A percentile compares a stretch with the other conserved stretches of the same genome.
phyloP scores from a whole-genome alignment of 2,797 vertebrate genomes.

The Melopsittacus undulatus region DNA sequence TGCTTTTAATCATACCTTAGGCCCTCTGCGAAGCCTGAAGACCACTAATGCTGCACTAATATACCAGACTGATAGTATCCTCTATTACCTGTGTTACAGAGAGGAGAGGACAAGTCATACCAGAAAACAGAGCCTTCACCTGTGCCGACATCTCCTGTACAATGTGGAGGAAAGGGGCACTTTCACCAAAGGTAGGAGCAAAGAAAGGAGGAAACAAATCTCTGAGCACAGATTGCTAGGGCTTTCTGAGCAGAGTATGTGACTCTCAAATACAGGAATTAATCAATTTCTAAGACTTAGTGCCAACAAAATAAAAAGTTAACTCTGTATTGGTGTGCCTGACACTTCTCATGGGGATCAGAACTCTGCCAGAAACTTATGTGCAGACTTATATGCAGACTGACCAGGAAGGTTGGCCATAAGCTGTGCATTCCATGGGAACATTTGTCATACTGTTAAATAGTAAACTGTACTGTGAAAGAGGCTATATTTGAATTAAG shows the following conservation, averaged over 20 bases:
- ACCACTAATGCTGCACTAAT: background rate
- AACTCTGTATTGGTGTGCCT: background rate
- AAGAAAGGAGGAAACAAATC: background rate
- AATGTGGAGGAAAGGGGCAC: background rate
- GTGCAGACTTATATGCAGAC: accelerated
- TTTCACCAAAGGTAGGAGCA: background rate
- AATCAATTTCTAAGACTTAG: background rate
- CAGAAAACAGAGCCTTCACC: background rate
- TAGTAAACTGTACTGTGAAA: background rate
- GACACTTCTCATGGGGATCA: background rate
- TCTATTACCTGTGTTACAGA: background rate
- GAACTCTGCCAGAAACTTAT: background rate
- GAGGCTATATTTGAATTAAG: background rate
- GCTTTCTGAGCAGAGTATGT: background rate
- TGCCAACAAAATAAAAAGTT: background rate
- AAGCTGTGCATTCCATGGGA: background rate
- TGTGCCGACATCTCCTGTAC: background rate
- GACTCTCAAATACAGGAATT: background rate
- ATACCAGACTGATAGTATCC: background rate
- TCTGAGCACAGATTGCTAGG: background rate
- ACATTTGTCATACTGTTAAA: background rate
- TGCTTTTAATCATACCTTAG: background rate
- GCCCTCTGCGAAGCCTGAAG: background rate
- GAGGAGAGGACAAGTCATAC: background rate
- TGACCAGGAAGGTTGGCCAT: background rate